A percentile compares a stretch with the other conserved stretches of the same genome.
Evolutionary conservation across 2,797 vertebrate genomes (phyloP).

Genomic region (Lutjanus campechanus): DNA sequence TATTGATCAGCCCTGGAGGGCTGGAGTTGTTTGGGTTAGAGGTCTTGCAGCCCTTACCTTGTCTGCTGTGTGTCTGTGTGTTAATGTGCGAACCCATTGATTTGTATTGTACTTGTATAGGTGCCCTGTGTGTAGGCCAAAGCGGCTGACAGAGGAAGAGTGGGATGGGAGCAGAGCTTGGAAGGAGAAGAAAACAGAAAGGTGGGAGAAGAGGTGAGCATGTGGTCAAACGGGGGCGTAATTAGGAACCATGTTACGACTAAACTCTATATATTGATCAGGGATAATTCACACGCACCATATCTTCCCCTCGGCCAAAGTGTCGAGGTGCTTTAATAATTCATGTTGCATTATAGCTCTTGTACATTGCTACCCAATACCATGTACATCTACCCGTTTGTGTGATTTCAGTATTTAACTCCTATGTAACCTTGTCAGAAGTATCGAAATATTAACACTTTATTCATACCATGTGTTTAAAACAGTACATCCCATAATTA

Average conservation of each 20-base stretch:
- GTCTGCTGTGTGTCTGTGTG: conserved; percentile 63
- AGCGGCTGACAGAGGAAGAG: conserved; percentile 67
- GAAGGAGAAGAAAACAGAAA: conserved; percentile 67
- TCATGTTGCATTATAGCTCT: conserved; percentile 57
- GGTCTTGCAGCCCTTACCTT: conserved; percentile 69
- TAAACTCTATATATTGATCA: conserved; percentile 79
- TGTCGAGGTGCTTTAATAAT: conserved; percentile 69
- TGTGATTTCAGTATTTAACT: conserved; percentile 27
- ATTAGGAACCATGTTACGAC: conserved; percentile 75
- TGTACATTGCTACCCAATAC: conserved; percentile 24
- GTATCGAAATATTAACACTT: too few species aligned
- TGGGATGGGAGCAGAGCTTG: conserved; percentile 63
- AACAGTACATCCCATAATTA: too few species aligned
- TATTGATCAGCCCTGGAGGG: conserved; percentile 81
- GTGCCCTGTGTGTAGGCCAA: conserved; percentile 66
- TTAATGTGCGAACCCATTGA: conserved; percentile 75
- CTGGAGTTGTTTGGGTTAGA: conserved; percentile 73
- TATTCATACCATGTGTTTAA: too few species aligned
- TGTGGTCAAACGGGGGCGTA: conserved; percentile 76
- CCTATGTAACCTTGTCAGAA: neutral
- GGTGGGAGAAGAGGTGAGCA: conserved; percentile 70
- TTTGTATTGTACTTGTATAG: conserved; percentile 61
- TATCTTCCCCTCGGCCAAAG: conserved; percentile 63
- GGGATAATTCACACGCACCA: conserved; percentile 73
- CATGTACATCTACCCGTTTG: conserved; percentile 40